phyloP scores from a whole-genome alignment of 2,888 invertebrate species.

The Gymnosoma rotundatum region DNA sequence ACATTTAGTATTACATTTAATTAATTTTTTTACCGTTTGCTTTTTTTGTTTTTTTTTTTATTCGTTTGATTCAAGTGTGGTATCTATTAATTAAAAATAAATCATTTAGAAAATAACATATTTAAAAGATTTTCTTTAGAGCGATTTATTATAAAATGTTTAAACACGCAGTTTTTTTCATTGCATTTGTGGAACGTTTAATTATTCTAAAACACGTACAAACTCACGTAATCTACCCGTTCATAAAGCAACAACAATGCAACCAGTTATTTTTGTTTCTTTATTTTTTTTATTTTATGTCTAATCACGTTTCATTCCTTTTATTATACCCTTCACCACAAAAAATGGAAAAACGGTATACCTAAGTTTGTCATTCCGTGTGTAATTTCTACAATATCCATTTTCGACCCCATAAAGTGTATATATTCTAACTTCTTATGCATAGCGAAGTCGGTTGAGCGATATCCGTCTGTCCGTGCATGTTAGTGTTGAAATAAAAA shows the following conservation, averaged over 20 bases:
- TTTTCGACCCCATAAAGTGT: too few relatives aligned
- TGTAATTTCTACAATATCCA: too few relatives aligned
- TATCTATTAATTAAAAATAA: constrained; percentile 26
- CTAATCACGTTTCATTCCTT: constrained; percentile 35
- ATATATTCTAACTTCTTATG: too few relatives aligned
- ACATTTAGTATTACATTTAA: not conserved
- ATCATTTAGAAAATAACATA: constrained; percentile 7
- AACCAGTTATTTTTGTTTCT: not conserved
- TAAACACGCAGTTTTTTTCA: not conserved
- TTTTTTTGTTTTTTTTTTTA: not conserved
- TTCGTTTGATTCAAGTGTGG: too few relatives aligned
- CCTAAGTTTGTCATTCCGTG: too few relatives aligned
- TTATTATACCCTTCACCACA: too few relatives aligned
- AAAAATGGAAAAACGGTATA: too few relatives aligned
- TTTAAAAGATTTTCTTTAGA: not conserved
- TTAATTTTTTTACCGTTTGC: not conserved
- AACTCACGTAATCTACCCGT: not conserved
- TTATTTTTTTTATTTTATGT: not conserved
- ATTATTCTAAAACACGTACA: not conserved
- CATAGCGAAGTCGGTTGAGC: too few relatives aligned
- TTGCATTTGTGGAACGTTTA: constrained; percentile 8
- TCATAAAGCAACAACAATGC: not conserved
- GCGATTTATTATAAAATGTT: not conserved
- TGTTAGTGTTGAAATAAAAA: too few relatives aligned
- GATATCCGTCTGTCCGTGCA: too few relatives aligned